Percentiles rank a stretch among this genome's conserved stretches.
Evolutionary conservation across 2,888 invertebrate genomes (phyloP).

Genomic region (Rugalucina vietnamica): DNA sequence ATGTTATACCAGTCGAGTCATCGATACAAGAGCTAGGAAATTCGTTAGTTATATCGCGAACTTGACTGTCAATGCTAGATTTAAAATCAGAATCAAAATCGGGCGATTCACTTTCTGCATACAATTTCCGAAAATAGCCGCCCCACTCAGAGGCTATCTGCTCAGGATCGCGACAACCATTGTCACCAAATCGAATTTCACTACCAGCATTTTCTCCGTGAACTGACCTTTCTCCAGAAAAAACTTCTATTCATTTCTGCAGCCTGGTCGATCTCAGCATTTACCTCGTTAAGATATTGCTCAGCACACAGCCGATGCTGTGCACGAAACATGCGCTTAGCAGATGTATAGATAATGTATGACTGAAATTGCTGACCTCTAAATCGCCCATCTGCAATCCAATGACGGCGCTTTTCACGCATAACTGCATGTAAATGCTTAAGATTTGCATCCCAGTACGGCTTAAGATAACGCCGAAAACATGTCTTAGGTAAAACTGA

Average conservation of each 20-base stretch:
- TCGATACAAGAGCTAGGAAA: neutral
- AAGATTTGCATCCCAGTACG: neutral
- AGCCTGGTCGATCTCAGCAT: neutral
- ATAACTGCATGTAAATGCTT: neutral
- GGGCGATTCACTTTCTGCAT: neutral
- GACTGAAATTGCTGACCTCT: neutral
- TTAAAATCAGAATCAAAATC: neutral
- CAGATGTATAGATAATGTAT: neutral
- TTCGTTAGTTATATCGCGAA: neutral
- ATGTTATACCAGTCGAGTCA: neutral
- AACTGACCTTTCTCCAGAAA: neutral
- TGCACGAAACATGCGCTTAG: neutral
- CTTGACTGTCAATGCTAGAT: neutral
- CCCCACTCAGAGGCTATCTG: neutral
- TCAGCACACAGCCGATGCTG: neutral
- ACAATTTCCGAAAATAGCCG: slow-evolving; percentile 11
- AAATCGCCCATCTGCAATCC: neutral
- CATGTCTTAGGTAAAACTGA: neutral
- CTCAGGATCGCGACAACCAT: neutral
- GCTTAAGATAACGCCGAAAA: no score
- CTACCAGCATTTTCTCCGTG: neutral
- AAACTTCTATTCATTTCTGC: neutral
- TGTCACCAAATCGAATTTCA: slow-evolving; percentile 6
- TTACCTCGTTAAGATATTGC: neutral
- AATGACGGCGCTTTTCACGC: neutral